phyloP scores from a whole-genome alignment of 2,797 vertebrate genomes.

The Furcifer pardalis region DNA sequence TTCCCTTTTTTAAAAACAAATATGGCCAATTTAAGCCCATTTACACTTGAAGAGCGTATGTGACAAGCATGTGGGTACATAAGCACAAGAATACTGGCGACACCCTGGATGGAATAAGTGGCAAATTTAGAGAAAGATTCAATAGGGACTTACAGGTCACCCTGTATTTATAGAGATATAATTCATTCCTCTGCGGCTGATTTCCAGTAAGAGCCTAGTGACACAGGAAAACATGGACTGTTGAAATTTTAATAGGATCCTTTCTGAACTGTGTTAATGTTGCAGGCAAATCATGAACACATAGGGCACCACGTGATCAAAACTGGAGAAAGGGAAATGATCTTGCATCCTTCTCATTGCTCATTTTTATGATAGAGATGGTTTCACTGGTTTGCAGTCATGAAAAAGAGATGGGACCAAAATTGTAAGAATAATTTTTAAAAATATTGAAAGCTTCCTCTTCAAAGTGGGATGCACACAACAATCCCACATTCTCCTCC shows the following conservation, averaged over 20 bases:
- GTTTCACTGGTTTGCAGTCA: slow-evolving; percentile 28
- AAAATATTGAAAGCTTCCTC: slow-evolving; percentile 28
- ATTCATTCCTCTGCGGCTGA: slow-evolving; percentile 74
- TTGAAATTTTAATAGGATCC: slow-evolving; percentile 74
- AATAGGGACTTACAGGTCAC: too few species aligned
- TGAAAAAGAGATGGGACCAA: background rate
- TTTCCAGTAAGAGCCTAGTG: slow-evolving; percentile 69
- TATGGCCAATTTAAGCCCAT: too few species aligned
- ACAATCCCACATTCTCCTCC: slow-evolving; percentile 20
- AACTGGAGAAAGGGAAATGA: background rate
- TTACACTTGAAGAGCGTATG: too few species aligned
- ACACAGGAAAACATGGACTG: slow-evolving; percentile 66
- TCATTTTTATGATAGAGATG: slow-evolving; percentile 42
- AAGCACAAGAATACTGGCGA: too few species aligned
- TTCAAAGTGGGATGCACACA: slow-evolving; percentile 21
- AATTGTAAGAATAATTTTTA: background rate
- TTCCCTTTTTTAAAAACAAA: too few species aligned
- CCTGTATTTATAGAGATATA: slow-evolving; percentile 79
- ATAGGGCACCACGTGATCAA: slow-evolving; percentile 38
- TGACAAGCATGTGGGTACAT: too few species aligned
- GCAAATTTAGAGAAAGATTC: too few species aligned
- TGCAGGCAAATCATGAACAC: slow-evolving; percentile 56
- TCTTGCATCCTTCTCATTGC: background rate
- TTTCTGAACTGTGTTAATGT: slow-evolving; percentile 66
- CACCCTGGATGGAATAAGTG: too few species aligned